A percentile compares a stretch with the other conserved stretches of the same genome.
Conservation (phyloP, 2,888 invertebrate genomes). For the Piscicola geometra region DNA sequence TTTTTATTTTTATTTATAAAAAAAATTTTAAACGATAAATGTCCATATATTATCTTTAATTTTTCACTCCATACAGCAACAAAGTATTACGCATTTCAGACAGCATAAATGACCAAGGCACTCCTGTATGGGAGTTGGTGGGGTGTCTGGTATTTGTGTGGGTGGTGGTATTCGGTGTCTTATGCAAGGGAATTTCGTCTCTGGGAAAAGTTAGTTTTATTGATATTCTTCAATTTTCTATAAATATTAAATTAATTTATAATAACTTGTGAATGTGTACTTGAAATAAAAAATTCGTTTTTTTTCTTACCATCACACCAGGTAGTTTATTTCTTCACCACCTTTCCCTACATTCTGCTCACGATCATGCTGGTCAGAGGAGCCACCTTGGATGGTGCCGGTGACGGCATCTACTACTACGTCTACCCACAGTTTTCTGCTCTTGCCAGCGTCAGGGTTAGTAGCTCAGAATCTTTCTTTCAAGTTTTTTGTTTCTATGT, state of each 20-base stretch:
- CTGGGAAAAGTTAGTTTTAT: conserved; percentile 53
- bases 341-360: conserved; percentile 40
- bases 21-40: too few species aligned
- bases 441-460: too few species aligned
- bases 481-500: too few species aligned
- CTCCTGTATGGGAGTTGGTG: conserved; percentile 50
- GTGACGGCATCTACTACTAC: conserved; percentile 69
- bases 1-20: background rate
- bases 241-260: too few species aligned
- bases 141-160: conserved; percentile 53
- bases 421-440: conserved; percentile 69
- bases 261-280: background rate
- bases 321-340: conserved; percentile 40
- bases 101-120: conserved; percentile 49
- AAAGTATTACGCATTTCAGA: conserved; percentile 49
- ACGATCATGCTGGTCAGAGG: conserved; percentile 40
- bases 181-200: conserved; percentile 54
- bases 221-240: background rate
- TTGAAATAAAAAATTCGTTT: background rate
- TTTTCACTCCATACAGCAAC: conserved; percentile 42
- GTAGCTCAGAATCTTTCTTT: too few species aligned
- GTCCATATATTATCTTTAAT: too few species aligned
- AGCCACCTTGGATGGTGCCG: conserved; percentile 55
- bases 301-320: conserved; percentile 24
- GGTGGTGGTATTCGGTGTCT: conserved; percentile 51